Evolutionary conservation across 2,888 invertebrate species (phyloP).

Genomic region (Aphrophora alni): DNA sequence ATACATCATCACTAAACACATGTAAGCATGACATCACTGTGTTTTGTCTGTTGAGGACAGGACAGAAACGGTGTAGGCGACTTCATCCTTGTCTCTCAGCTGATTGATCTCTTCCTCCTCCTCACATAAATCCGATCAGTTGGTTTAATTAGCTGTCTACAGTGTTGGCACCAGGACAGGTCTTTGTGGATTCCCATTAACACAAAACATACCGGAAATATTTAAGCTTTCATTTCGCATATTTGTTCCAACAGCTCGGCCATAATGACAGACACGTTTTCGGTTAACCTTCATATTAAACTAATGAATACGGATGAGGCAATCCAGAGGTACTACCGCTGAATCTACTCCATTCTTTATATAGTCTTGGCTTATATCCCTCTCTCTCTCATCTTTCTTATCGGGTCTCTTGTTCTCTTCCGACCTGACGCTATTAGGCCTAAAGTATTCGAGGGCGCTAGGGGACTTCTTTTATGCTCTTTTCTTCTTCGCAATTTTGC

Average conservation of each 20-base stretch:
- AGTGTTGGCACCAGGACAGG: background rate
- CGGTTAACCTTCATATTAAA: no score
- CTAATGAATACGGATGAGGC: no score
- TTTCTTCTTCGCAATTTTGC: no score
- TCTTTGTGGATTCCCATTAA: background rate
- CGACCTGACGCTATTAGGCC: no score
- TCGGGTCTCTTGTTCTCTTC: no score
- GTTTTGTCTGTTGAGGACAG: no score
- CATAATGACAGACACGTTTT: background rate
- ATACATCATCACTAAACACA: background rate
- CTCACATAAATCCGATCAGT: conserved; percentile 3
- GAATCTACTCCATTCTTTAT: no score
- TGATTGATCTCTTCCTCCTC: conserved; percentile 3
- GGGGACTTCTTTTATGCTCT: no score
- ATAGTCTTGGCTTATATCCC: no score
- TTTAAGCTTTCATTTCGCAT: background rate
- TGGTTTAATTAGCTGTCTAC: conserved; percentile 2
- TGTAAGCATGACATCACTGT: background rate
- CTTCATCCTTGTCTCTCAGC: background rate
- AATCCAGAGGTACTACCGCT: no score
- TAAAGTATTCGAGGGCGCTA: no score
- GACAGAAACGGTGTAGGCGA: background rate
- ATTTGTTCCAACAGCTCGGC: background rate
- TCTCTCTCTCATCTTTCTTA: no score
- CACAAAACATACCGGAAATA: conserved; percentile 5